Evolutionary conservation across 2,888 invertebrate genomes (phyloP).

Genomic region (Stomorhina lunata): DNA sequence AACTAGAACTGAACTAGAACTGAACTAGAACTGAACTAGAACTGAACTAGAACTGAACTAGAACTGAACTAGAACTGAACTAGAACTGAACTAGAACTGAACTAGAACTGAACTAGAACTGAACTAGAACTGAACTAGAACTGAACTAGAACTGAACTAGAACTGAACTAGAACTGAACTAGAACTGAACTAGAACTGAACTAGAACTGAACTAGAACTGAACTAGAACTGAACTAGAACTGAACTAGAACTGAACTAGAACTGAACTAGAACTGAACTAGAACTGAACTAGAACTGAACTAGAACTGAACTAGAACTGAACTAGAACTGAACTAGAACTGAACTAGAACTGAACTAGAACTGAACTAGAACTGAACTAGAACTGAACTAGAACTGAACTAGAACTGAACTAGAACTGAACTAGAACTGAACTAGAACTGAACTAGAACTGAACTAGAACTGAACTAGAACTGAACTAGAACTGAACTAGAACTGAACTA

Average conservation of each 20-base stretch:
- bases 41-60: neutral
- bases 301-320: neutral
- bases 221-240: neutral
- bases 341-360: neutral
- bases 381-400: neutral
- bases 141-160: neutral
- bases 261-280: neutral
- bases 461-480: too few species aligned
- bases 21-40: neutral
- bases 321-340: neutral
- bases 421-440: neutral
- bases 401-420: neutral
- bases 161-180: neutral
- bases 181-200: neutral
- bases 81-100: neutral
- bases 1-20: neutral
- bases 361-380: neutral
- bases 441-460: too few species aligned
- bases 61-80: neutral
- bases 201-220: neutral
- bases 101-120: neutral
- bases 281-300: neutral
- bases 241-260: neutral
- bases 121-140: neutral
- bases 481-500: too few species aligned